Evolutionary conservation across 1,140 invertebrate genomes (phyloP).

Genomic region (Brachionus paranguensis): DNA sequence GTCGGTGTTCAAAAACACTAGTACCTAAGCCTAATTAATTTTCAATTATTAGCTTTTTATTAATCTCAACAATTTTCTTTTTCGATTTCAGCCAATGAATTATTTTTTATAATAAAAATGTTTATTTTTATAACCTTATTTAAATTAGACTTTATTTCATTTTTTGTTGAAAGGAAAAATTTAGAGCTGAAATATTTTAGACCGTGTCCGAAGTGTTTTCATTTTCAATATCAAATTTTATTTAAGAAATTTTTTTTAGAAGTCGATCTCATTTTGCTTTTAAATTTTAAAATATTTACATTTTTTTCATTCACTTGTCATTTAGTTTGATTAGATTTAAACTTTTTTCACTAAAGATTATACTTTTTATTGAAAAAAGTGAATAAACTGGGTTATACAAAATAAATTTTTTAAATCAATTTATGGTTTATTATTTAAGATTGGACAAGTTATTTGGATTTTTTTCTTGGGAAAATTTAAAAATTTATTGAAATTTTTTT

Average conservation of each 20-base stretch:
- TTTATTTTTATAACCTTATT: constrained; percentile 37
- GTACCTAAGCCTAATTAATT: constrained; percentile 8
- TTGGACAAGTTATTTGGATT: too few species aligned
- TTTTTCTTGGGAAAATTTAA: too few species aligned
- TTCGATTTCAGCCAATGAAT: neutral
- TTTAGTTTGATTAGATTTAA: too few species aligned
- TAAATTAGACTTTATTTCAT: neutral
- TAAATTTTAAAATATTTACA: too few species aligned
- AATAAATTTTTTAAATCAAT: too few species aligned
- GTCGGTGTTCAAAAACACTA: neutral
- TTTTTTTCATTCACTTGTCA: too few species aligned
- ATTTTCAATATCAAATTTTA: neutral
- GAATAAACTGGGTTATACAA: too few species aligned
- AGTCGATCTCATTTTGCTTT: too few species aligned
- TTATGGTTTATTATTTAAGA: too few species aligned
- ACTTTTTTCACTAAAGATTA: too few species aligned
- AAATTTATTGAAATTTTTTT: too few species aligned
- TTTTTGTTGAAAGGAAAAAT: neutral
- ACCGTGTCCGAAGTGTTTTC: neutral
- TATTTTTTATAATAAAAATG: neutral
- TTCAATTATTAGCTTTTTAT: neutral
- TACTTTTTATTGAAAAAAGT: too few species aligned
- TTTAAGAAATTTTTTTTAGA: neutral
- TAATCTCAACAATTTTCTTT: neutral
- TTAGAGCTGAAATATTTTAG: neutral